These are phyloP conservation scores for Blastobasis adustella DNA, from an alignment of 2,888 invertebrate species.

Conservation along the genomic window DNA sequence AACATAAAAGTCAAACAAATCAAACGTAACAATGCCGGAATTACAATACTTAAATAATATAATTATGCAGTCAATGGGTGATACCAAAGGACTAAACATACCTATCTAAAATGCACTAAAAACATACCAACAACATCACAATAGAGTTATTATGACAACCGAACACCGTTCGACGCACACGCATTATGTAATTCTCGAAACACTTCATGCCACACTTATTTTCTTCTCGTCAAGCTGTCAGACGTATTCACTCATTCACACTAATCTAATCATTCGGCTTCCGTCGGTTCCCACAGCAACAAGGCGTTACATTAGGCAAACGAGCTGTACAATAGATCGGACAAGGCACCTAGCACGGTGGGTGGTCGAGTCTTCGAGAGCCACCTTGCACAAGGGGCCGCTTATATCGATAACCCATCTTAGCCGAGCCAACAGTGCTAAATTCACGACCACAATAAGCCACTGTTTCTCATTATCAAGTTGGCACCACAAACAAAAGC, in stretches of 20 bases:
- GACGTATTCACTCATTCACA: conserved; percentile 46
- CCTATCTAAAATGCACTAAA: too few species aligned
- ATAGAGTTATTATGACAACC: too few species aligned
- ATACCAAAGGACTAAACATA: too few species aligned
- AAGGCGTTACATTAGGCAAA: conserved; percentile 8
- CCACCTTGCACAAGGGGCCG: conserved; percentile 48
- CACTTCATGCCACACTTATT: neutral
- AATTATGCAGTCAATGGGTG: too few species aligned
- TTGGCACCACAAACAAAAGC: neutral
- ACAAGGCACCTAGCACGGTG: conserved; percentile 13
- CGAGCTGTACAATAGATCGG: conserved; percentile 7
- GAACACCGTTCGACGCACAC: too few species aligned
- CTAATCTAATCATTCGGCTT: conserved; percentile 47
- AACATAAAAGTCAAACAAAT: too few species aligned
- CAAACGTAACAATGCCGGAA: too few species aligned
- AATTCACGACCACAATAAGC: conserved; percentile 14
- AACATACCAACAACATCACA: too few species aligned
- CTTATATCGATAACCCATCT: conserved; percentile 26
- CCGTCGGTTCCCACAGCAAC: conserved; percentile 37
- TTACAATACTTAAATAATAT: too few species aligned
- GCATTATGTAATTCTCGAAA: neutral
- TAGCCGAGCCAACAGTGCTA: conserved; percentile 23
- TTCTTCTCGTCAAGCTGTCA: conserved; percentile 28
- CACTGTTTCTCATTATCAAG: conserved; percentile 9
- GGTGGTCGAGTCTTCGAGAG: conserved; percentile 15